Percentiles rank a stretch among this genome's conserved stretches.
Evolutionary conservation across 1,140 invertebrate genomes (phyloP).

Genomic region (Hormaphis cornu): DNA sequence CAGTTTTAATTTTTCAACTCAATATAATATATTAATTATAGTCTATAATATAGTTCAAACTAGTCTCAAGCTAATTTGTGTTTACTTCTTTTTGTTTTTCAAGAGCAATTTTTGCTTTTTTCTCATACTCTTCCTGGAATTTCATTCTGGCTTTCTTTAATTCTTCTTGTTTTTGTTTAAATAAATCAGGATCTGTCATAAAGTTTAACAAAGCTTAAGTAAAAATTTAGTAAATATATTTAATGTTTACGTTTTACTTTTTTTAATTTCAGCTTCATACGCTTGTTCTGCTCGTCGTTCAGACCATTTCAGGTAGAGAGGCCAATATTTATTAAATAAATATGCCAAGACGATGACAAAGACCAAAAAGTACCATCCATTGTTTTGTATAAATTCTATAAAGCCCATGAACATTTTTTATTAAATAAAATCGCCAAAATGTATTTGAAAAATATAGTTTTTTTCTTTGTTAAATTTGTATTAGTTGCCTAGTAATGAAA

Average conservation of each 20-base stretch:
- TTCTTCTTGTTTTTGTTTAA: constrained; percentile 27
- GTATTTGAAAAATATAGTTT: not conserved
- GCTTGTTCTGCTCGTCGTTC: not conserved
- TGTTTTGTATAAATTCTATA: not conserved
- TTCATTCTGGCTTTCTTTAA: constrained; percentile 35
- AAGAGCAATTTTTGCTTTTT: constrained; percentile 33
- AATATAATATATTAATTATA: too few species aligned
- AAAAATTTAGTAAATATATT: not conserved
- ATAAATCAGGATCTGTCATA: constrained; percentile 36
- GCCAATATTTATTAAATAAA: not conserved
- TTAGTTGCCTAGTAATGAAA: too few species aligned
- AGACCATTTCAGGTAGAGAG: constrained; percentile 8
- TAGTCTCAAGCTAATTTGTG: not conserved
- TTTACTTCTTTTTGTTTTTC: constrained; percentile 37
- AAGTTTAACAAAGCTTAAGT: not conserved
- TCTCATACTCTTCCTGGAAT: constrained; percentile 37
- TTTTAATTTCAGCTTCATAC: constrained; percentile 19
- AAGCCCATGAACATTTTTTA: not conserved
- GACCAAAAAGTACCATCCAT: constrained; percentile 3
- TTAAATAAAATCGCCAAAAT: not conserved
- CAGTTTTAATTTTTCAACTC: not conserved
- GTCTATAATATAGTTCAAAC: not conserved
- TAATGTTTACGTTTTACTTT: not conserved
- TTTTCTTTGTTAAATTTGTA: too few species aligned
- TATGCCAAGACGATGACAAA: not conserved